Conservation (phyloP, 2,888 invertebrate species). For the Choreutis nemorana region DNA sequence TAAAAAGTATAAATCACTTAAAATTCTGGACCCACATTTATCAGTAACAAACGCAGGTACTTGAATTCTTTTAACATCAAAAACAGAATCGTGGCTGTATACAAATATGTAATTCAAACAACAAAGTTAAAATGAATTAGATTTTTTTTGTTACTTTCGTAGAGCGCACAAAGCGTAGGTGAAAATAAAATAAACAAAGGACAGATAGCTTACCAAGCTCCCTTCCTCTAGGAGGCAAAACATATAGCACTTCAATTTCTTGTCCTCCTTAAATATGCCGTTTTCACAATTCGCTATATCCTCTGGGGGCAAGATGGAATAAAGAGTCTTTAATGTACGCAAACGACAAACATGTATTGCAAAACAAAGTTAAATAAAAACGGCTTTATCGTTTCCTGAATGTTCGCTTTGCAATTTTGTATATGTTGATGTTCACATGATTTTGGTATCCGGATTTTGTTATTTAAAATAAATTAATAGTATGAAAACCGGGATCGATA, state of each 20-base stretch:
- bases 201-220: slow-evolving; percentile 51
- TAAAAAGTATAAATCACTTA: too few relatives aligned
- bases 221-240: slow-evolving; percentile 60
- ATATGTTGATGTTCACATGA: too few relatives aligned
- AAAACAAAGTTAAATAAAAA: slow-evolving; percentile 17
- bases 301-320: slow-evolving; percentile 55
- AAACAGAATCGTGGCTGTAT: too few relatives aligned
- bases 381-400: too few relatives aligned
- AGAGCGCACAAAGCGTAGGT: slow-evolving; percentile 17
- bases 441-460: too few relatives aligned
- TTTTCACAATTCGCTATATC: slow-evolving; percentile 63
- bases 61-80: too few relatives aligned
- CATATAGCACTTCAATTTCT: slow-evolving; percentile 64
- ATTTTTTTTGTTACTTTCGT: slow-evolving; percentile 29
- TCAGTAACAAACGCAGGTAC: too few relatives aligned
- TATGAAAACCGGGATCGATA: too few relatives aligned
- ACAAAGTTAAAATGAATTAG: slow-evolving; percentile 33
- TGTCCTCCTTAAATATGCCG: slow-evolving; percentile 64
- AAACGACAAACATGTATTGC: slow-evolving; percentile 35
- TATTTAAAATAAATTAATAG: too few relatives aligned
- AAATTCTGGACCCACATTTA: too few relatives aligned
- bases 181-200: slow-evolving; percentile 37
- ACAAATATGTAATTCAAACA: too few relatives aligned
- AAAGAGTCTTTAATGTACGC: slow-evolving; percentile 48
- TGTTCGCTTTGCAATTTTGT: too few relatives aligned